A percentile compares a stretch with the other conserved stretches of the same genome.
Evolutionary conservation across 35 echinoderm and acorn worm species (phyloP).

Genomic region (Apostichopus californicus): DNA sequence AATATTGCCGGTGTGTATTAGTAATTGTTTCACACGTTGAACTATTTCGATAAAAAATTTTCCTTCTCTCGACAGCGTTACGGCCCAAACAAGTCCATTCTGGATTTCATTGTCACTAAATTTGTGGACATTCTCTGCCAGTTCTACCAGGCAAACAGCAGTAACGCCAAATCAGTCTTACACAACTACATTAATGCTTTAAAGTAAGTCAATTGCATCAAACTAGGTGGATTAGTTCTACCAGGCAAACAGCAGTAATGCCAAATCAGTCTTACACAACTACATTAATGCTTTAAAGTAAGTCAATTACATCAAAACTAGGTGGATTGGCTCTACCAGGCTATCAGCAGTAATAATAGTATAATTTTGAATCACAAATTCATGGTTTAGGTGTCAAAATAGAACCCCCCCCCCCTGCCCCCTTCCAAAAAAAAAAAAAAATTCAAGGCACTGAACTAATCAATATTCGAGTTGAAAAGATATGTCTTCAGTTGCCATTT

Average conservation of each 20-base stretch:
- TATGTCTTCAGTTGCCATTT: too few relatives aligned
- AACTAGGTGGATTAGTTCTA: conserved; percentile 29
- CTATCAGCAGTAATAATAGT: too few relatives aligned
- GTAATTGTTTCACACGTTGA: too few relatives aligned
- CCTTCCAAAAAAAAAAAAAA: too few relatives aligned
- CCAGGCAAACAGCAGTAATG: conserved; percentile 52
- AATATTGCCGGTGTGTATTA: too few relatives aligned
- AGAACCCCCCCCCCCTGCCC: too few relatives aligned
- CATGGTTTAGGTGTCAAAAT: too few relatives aligned
- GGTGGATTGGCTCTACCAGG: too few relatives aligned
- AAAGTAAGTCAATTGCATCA: conserved; percentile 63
- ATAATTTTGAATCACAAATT: too few relatives aligned
- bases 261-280: conserved; percentile 65
- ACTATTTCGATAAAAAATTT: too few relatives aligned
- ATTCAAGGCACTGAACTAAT: too few relatives aligned
- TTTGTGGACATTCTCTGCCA: conserved; percentile 76
- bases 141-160: conserved; percentile 57
- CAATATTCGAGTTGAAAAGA: too few relatives aligned
- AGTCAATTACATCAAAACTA: conserved; percentile 1
- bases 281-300: conserved; percentile 73
- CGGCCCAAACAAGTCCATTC: conserved; percentile 58
- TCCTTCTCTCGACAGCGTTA: conserved; percentile 66
- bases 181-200: conserved; percentile 67
- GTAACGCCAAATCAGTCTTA: conserved; percentile 61
- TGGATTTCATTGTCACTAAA: conserved; percentile 63